A percentile compares a stretch with the other conserved stretches of the same genome.
phyloP scores from a whole-genome alignment of 2,888 invertebrate genomes.

The Pelosia muscerda region DNA sequence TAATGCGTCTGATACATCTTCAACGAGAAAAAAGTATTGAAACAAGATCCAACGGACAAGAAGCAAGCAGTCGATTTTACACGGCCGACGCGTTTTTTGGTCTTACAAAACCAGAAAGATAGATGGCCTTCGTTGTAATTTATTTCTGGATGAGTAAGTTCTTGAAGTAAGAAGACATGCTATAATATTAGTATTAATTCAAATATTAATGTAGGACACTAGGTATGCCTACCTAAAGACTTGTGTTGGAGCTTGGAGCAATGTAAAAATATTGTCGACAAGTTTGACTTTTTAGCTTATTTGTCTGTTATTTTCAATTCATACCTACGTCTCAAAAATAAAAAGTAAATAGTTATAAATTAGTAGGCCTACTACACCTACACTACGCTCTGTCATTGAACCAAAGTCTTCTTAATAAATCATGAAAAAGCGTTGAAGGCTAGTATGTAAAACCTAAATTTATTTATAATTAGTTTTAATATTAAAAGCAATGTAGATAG shows the following conservation, averaged over 20 bases:
- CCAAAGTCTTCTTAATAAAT: neutral
- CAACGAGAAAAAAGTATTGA: slow-evolving; percentile 78
- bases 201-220: too few species aligned
- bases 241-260: too few species aligned
- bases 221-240: too few species aligned
- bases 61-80: slow-evolving; percentile 77
- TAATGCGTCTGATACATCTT: slow-evolving; percentile 82
- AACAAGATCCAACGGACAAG: slow-evolving; percentile 74
- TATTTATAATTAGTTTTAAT: too few species aligned
- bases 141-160: slow-evolving; percentile 47
- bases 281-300: neutral
- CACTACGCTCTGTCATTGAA: neutral
- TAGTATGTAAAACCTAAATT: too few species aligned
- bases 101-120: slow-evolving; percentile 71
- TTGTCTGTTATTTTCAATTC: neutral
- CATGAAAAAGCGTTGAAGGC: neutral
- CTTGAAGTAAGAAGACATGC: slow-evolving; percentile 4
- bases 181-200: neutral
- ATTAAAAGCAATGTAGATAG: neutral
- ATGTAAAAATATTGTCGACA: neutral
- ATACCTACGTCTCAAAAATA: neutral
- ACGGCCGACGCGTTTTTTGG: slow-evolving; percentile 70
- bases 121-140: slow-evolving; percentile 66
- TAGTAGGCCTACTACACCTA: neutral
- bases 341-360: neutral